phyloP scores from a whole-genome alignment of 2,797 vertebrate species.

The Tangara arthus region DNA sequence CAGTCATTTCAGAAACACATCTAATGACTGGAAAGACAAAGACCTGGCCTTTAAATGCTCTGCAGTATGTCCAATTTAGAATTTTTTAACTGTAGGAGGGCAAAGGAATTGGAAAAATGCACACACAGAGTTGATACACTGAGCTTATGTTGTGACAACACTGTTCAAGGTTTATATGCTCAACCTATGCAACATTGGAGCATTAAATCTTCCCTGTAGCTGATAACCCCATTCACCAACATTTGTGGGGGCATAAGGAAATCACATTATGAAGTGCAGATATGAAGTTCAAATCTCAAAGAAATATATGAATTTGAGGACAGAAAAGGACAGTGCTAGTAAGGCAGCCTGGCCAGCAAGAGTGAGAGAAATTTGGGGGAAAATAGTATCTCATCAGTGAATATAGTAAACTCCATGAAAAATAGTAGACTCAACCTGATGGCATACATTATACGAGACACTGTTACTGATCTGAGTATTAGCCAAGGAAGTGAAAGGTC shows the following conservation, averaged over 20 bases:
- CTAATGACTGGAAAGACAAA: neutral
- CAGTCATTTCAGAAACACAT: neutral
- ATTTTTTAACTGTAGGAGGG: neutral
- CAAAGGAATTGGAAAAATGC: neutral
- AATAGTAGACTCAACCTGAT: neutral
- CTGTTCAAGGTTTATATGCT: neutral
- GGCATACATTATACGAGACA: neutral
- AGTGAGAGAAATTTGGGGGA: neutral
- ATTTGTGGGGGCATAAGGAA: neutral
- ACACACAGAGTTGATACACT: neutral
- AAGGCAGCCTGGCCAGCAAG: neutral
- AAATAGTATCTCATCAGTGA: neutral
- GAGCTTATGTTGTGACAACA: neutral
- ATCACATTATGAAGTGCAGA: neutral
- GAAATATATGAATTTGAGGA: neutral
- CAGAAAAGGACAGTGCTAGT: neutral
- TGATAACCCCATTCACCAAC: neutral
- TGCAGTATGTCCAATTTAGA: neutral
- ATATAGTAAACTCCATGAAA: neutral
- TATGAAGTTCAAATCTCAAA: neutral
- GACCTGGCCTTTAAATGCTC: neutral
- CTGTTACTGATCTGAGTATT: neutral
- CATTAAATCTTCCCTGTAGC: neutral
- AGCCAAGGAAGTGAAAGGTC: neutral
- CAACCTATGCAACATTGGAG: neutral